Evolutionary conservation across 2,888 invertebrate species (phyloP), one percentile per base, ranked within the genome.

Genomic region (Rhorus exstirpatorius): DNA sequence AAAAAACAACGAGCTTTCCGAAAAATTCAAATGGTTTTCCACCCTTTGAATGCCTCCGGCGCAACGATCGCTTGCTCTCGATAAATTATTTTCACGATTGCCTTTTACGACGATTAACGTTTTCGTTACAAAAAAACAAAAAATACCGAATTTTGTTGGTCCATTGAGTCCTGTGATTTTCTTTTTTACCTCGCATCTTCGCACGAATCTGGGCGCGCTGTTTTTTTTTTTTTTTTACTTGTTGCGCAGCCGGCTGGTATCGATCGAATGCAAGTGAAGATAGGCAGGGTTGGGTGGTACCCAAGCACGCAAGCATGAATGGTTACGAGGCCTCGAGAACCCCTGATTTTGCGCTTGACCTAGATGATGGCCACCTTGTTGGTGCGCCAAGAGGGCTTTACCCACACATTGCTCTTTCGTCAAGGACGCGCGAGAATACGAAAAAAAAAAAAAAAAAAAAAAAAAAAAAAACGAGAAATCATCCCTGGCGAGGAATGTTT

Each of bases 291-390:
- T 38, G 67, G 84, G 60, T 85, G 84, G 58, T 24, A 84, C 83
- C 58, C 83, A 86, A 85, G 85, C 86, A 76, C 77, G 87, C 87
- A 88, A 86, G 89, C 87, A 89, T 89, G 89, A 91, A 91, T 91
- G 90, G 88, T 72, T 86, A 65, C 83, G 65, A 74, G 81, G 84
- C 85, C 83, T 83, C 84, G 81, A 83, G 85, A 82, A 75, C 8
- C 83, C 78, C 87, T 85, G 85, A 86, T 88, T 88, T 89, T 90
- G 88, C 89, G 88, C 89, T 90, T 90, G 89, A 90, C 89, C 90
- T 79, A 86, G 83, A 89, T 90, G 86, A 78, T 74, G n/a, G n/a
- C n/a, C n/a, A n/a, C n/a, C n/a, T n/a, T n/a, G n/a, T 79, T 74
- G 53, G 44, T 58, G 12, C 49, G 58, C 58, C 75, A 55, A 49